A percentile compares a stretch with the other conserved stretches of the same genome.
These are phyloP conservation scores for Drosophila hydei DNA, from an alignment of 1,140 invertebrate genomes.

Conservation along the genomic window DNA sequence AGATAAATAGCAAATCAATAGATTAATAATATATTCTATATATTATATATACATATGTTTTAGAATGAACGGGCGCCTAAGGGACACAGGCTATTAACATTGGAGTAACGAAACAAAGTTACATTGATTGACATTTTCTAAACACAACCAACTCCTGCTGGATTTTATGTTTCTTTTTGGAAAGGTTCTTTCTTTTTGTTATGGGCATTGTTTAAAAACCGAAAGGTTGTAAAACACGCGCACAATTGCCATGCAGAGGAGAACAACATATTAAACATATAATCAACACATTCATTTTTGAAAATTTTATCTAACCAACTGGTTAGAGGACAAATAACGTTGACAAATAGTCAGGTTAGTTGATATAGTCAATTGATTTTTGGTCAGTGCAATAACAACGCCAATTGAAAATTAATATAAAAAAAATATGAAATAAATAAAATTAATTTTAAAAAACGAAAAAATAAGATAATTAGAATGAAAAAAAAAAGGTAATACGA, in stretches of 20 bases:
- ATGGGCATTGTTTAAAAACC: too few relatives aligned
- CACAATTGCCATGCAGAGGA: slow-evolving; percentile 27
- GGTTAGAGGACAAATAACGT: slow-evolving; percentile 7
- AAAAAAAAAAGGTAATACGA: slow-evolving; percentile 2
- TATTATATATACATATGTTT: too few relatives aligned
- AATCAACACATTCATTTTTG: not conserved
- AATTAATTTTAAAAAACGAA: not conserved
- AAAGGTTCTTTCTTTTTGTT: too few relatives aligned
- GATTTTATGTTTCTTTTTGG: not conserved
- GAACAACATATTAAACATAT: slow-evolving; percentile 4
- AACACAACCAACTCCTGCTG: too few relatives aligned
- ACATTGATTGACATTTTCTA: too few relatives aligned
- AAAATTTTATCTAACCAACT: not conserved
- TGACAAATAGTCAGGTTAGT: slow-evolving; percentile 24
- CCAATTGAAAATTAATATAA: slow-evolving; percentile 5
- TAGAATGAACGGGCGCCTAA: too few relatives aligned
- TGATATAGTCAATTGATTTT: slow-evolving; percentile 28
- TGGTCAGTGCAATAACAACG: slow-evolving; percentile 6
- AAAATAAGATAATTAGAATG: not conserved
- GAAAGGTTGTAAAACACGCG: slow-evolving; percentile 12
- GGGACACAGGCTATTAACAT: too few relatives aligned
- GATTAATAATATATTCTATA: too few relatives aligned
- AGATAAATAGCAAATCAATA: too few relatives aligned
- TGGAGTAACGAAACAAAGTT: too few relatives aligned
- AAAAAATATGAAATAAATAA: not conserved